phyloP scores from a whole-genome alignment of 2,888 invertebrate species.

The Erannis defoliaria region DNA sequence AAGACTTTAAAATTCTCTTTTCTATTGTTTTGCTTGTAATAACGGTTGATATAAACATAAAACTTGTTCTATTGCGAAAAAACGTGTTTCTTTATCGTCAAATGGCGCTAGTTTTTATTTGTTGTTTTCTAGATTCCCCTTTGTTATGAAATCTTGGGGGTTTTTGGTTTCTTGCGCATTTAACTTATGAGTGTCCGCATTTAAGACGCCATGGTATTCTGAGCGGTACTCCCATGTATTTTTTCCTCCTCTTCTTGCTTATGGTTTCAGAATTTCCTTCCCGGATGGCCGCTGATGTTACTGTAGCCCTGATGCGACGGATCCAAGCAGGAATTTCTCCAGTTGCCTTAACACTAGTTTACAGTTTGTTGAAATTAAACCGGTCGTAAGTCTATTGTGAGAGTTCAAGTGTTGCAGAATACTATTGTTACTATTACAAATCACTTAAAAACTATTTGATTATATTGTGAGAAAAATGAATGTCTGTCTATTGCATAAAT shows the following conservation, averaged over 20 bases:
- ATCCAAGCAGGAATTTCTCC: slow-evolving; percentile 80
- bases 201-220: slow-evolving; percentile 72
- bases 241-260: slow-evolving; percentile 61
- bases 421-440: slow-evolving; percentile 68
- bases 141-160: slow-evolving; percentile 80
- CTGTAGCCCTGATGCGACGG: slow-evolving; percentile 76
- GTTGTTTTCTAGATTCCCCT: slow-evolving; percentile 75
- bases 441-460: slow-evolving; percentile 84
- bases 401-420: slow-evolving; percentile 86
- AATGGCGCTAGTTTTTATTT: slow-evolving; percentile 82
- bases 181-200: slow-evolving; percentile 76
- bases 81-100: slow-evolving; percentile 87
- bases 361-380: slow-evolving; percentile 80
- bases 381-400: slow-evolving; percentile 70
- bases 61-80: slow-evolving; percentile 88
- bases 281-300: slow-evolving; percentile 80
- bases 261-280: slow-evolving; percentile 71
- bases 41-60: slow-evolving; percentile 87
- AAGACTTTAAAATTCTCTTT: slow-evolving; percentile 84
- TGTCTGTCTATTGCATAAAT: slow-evolving; percentile 83
- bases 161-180: slow-evolving; percentile 81
- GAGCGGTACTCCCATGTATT: slow-evolving; percentile 68
- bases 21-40: slow-evolving; percentile 85
- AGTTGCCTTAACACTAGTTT: slow-evolving; percentile 85
- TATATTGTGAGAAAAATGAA: slow-evolving; percentile 74